A percentile compares a stretch with the other conserved stretches of the same genome.
Evolutionary conservation across 2,797 vertebrate genomes (phyloP).

Genomic region (Heteromormyrus szaboi): DNA sequence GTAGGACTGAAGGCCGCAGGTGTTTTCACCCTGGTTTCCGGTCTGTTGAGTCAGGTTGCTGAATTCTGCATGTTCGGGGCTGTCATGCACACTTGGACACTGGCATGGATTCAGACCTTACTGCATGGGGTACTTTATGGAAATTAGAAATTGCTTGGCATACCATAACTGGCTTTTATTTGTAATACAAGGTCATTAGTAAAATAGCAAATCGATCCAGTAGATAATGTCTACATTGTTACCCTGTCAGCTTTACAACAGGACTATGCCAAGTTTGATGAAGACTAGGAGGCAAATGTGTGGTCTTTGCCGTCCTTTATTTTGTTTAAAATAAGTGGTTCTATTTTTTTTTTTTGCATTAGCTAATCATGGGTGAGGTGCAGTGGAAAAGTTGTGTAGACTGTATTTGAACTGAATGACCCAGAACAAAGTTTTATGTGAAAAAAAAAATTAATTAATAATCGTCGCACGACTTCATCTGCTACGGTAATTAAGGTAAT

Average conservation of each 20-base stretch:
- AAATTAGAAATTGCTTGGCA: neutral
- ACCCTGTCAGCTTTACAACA: neutral
- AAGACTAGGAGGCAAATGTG: neutral
- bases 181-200: conserved; percentile 2
- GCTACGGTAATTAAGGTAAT: neutral
- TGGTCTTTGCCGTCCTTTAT: neutral
- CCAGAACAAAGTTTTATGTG: conserved; percentile 1
- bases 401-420: neutral
- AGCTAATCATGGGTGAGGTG: neutral
- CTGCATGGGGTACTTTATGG: neutral
- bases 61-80: neutral
- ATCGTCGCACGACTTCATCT: neutral
- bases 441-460: no score
- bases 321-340: neutral
- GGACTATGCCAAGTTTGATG: neutral
- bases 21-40: neutral
- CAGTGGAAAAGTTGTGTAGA: neutral
- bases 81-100: neutral
- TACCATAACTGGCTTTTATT: neutral
- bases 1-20: neutral
- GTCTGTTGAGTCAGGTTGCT: neutral
- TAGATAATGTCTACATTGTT: neutral
- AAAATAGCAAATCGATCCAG: neutral
- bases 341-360: neutral
- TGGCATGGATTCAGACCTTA: neutral